These are phyloP conservation scores for Belonocnema kinseyi DNA, from an alignment of 1,140 invertebrate genomes.

Conservation along the genomic window DNA sequence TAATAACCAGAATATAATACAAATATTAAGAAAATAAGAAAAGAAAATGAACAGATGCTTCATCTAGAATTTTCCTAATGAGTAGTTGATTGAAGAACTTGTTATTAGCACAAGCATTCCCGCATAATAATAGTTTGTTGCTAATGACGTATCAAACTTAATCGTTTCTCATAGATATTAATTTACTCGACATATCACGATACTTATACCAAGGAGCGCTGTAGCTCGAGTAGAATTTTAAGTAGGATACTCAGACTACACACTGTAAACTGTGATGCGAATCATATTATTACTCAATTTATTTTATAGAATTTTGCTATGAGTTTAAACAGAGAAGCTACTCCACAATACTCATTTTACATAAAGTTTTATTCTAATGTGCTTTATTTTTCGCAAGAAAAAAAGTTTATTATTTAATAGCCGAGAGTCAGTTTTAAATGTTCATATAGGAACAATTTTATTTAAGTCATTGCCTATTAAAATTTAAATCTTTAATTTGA, in stretches of 20 bases:
- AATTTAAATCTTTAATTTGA: too few relatives aligned
- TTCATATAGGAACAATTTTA: too few relatives aligned
- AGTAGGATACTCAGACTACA: slow-evolving; percentile 18
- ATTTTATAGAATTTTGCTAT: not conserved
- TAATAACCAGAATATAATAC: not conserved
- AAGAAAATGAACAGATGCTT: slow-evolving; percentile 33
- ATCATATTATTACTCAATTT: not conserved
- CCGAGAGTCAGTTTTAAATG: too few relatives aligned
- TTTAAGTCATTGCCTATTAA: too few relatives aligned
- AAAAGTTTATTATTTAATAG: too few relatives aligned
- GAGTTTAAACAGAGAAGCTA: not conserved
- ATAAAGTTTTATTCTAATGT: not conserved
- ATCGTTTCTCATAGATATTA: slow-evolving; percentile 55
- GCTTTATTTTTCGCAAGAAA: too few relatives aligned
- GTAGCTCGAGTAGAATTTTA: slow-evolving; percentile 44
- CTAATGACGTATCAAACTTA: slow-evolving; percentile 47
- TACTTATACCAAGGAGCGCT: slow-evolving; percentile 55
- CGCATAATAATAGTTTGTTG: slow-evolving; percentile 44
- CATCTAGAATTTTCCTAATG: slow-evolving; percentile 23
- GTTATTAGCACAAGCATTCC: slow-evolving; percentile 44
- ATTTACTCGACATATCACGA: slow-evolving; percentile 62
- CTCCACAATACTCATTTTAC: not conserved
- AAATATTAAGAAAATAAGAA: slow-evolving; percentile 8
- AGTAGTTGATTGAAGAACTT: slow-evolving; percentile 22
- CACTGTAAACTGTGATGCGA: slow-evolving; percentile 23